Evolutionary conservation across 2,888 invertebrate species (phyloP).

Genomic region (Harmothoe impar): DNA sequence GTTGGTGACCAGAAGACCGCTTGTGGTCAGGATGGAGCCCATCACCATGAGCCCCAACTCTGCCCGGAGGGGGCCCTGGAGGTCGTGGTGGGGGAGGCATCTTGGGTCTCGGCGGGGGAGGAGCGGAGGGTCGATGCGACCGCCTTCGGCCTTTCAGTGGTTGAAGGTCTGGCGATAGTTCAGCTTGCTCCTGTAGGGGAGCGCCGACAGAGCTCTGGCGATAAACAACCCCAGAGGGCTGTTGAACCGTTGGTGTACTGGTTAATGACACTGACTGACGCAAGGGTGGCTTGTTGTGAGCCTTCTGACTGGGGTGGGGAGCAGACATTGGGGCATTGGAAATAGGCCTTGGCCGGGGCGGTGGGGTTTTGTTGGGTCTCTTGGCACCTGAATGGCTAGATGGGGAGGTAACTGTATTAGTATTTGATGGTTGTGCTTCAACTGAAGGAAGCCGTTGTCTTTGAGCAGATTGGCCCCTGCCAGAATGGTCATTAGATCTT

Average conservation of each 20-base stretch:
- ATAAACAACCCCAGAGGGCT: conserved; percentile 1
- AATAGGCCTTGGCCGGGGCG: conserved; percentile 5
- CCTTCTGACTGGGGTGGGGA: not conserved
- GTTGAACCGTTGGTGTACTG: not conserved
- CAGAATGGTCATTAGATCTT: not conserved
- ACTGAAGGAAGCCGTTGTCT: not conserved
- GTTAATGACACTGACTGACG: conserved; percentile 22
- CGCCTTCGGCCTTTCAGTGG: conserved; percentile 5
- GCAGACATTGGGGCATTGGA: not conserved
- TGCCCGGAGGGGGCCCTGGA: conserved; percentile 47
- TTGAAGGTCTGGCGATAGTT: not conserved
- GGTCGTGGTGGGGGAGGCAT: conserved; percentile 53
- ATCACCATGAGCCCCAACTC: conserved; percentile 60
- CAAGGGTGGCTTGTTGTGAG: not conserved
- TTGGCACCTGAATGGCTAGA: not conserved
- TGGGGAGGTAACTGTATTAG: not conserved
- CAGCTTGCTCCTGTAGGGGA: not conserved
- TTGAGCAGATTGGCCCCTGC: not conserved
- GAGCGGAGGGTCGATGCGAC: not conserved
- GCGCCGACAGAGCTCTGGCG: conserved; percentile 9
- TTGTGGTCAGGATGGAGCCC: not conserved
- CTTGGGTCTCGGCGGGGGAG: conserved; percentile 47
- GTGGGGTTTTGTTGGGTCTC: conserved; percentile 16
- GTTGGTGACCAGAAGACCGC: not conserved
- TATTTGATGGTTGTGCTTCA: too few relatives aligned